Evolutionary conservation across 1,140 invertebrate genomes (phyloP), one percentile per base, ranked within the genome.

Genomic region (Trachymyrmex cornetzi): DNA sequence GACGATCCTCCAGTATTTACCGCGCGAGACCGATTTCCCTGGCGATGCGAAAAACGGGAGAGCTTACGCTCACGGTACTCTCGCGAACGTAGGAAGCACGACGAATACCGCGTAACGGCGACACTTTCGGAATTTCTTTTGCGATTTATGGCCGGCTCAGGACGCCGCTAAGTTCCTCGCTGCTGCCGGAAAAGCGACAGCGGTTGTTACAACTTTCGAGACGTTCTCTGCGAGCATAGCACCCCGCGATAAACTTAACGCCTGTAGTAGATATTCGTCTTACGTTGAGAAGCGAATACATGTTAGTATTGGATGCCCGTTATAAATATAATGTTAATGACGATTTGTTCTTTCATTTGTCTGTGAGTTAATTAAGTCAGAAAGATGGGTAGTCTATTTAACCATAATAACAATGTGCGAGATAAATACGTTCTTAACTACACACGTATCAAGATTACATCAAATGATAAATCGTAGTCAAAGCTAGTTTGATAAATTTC

Each of bases 81-180:
- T 24, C 66, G 72, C 44, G 30, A 11, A 27, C 48, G 30, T n/a
- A n/a, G 48, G 19, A 34, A 69, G 44, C 59, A 55, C 75, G 77
- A 80, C n/a, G 63, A 63, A 67, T 27, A 71, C 16, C 55, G 30
- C 48, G 64, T 69, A 80, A 84, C 55, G 66, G 85, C 85, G 77
- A 82, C 85, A 89, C 74, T 87, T 89, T 90, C 19, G 66, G 74
- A 90, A 90, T 90, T 89, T 89, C 89, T 89, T 87, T 77, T 50
- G 50, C 77, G 72, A 90, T 90, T 90, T 90, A 87, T 90, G 44
- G 63, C 79, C 85, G 53, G 75, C 75, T 89, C 84, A 89, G 82
- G 50, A 24, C 82, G 88, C 79, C 87, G 84, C 82, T 89, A 85
- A 89, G 82, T 89, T 61, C 57, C 67, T 75, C 87, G 57, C 16